Conservation (phyloP, 2,888 invertebrate genomes). For the Hemaris fuciformis region DNA sequence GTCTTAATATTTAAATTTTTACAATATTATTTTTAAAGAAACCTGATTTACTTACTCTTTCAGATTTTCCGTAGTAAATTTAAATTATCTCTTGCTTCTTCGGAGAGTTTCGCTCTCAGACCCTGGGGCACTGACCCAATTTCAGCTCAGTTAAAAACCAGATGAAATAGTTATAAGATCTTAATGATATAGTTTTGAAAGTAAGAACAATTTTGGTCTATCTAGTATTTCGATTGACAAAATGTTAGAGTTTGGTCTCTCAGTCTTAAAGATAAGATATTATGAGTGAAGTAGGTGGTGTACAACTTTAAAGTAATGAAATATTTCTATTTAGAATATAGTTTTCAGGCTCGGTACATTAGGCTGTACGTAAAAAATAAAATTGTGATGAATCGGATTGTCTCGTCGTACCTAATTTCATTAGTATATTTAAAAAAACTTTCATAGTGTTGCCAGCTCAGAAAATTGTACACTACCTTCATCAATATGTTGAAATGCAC, state of each 20-base stretch:
- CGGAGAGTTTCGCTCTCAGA: background rate
- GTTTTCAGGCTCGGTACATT: no score
- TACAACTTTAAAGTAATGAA: background rate
- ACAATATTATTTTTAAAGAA: no score
- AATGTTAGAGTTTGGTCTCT: constrained; percentile 20
- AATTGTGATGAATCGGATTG: background rate
- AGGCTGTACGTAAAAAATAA: no score
- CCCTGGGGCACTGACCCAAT: background rate
- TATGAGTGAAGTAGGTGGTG: background rate
- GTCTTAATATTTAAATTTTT: no score
- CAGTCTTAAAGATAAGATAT: constrained; percentile 13
- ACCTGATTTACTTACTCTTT: no score
- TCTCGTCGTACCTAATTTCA: background rate
- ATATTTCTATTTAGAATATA: no score
- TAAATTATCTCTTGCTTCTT: background rate
- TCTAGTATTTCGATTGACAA: constrained; percentile 1
- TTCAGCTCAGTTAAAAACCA: background rate
- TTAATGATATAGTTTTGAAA: background rate
- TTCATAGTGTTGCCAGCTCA: background rate
- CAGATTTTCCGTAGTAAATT: background rate
- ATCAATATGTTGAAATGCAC: background rate
- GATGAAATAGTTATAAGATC: background rate
- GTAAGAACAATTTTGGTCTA: background rate
- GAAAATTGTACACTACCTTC: background rate
- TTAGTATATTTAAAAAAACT: background rate